These are phyloP conservation scores for Atlantisia rogersi DNA, from an alignment of 2,113 vertebrate species.

Conservation along the genomic window DNA sequence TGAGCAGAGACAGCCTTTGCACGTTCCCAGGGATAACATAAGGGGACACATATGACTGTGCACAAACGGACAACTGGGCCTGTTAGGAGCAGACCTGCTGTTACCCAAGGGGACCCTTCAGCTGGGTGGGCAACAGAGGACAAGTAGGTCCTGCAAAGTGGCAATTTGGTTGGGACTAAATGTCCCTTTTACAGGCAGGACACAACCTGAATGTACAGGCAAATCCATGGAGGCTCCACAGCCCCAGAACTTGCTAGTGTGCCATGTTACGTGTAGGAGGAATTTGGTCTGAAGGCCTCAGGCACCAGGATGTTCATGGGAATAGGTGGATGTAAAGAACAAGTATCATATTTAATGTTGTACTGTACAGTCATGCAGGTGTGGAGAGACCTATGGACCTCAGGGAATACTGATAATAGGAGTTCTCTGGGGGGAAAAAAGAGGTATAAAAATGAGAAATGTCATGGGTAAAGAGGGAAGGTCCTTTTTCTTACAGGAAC, in stretches of 20 bases:
- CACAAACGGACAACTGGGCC: neutral
- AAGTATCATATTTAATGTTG: neutral
- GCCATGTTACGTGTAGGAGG: neutral
- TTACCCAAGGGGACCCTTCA: neutral
- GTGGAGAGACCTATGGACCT: neutral
- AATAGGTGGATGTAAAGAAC: neutral
- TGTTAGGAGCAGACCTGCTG: fast-evolving
- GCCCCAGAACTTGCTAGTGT: neutral
- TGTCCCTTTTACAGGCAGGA: neutral
- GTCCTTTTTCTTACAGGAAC: neutral
- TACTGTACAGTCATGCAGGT: slow-evolving; percentile 9
- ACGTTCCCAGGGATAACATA: neutral
- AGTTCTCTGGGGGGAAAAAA: neutral
- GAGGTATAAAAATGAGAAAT: neutral
- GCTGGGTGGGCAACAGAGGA: neutral
- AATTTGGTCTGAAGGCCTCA: neutral
- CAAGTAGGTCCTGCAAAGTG: neutral
- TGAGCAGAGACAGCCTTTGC: neutral
- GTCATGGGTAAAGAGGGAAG: neutral
- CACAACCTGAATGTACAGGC: neutral
- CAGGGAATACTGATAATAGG: neutral
- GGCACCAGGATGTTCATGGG: neutral
- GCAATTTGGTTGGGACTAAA: neutral
- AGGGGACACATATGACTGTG: neutral
- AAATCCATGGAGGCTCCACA: neutral